These are phyloP conservation scores for Neoarius graeffei DNA, from an alignment of 2,113 vertebrate genomes.

Conservation along the genomic window DNA sequence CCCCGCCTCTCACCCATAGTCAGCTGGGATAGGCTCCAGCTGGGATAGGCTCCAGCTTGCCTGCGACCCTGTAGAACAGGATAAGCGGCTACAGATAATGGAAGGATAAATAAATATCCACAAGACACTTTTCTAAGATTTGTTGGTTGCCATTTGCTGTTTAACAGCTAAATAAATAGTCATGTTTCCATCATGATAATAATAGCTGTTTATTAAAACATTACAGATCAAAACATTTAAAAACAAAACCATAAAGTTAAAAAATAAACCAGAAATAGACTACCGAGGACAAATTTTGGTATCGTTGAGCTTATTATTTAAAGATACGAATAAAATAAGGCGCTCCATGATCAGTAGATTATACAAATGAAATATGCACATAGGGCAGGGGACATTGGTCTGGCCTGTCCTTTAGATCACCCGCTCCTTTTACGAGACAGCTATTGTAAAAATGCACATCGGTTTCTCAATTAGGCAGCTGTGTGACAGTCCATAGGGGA, in stretches of 20 bases:
- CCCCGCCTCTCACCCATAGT: too few species aligned
- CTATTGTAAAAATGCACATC: not conserved
- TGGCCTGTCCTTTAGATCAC: not conserved
- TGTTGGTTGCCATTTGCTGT: not conserved
- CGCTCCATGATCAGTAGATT: not conserved
- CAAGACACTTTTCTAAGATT: not conserved
- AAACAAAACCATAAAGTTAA: slow-evolving; percentile 21
- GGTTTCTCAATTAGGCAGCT: slow-evolving; percentile 22
- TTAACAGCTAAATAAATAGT: not conserved
- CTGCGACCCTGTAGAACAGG: too few species aligned
- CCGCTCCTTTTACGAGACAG: not conserved
- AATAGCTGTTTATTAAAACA: slow-evolving; percentile 53
- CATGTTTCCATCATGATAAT: slow-evolving; percentile 3
- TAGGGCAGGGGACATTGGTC: not conserved
- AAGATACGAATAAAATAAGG: slow-evolving; percentile 5
- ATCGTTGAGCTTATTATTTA: slow-evolving; percentile 12
- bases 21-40: too few species aligned
- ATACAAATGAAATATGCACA: not conserved
- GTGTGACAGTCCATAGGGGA: not conserved
- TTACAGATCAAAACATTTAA: slow-evolving; percentile 24
- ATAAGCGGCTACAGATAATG: too few species aligned
- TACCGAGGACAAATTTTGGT: slow-evolving; percentile 26
- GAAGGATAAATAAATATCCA: too few species aligned
- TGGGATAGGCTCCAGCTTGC: too few species aligned
- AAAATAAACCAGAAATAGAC: slow-evolving; percentile 33